phyloP scores from a whole-genome alignment of 2,797 vertebrate species.

The Caiman crocodilus region DNA sequence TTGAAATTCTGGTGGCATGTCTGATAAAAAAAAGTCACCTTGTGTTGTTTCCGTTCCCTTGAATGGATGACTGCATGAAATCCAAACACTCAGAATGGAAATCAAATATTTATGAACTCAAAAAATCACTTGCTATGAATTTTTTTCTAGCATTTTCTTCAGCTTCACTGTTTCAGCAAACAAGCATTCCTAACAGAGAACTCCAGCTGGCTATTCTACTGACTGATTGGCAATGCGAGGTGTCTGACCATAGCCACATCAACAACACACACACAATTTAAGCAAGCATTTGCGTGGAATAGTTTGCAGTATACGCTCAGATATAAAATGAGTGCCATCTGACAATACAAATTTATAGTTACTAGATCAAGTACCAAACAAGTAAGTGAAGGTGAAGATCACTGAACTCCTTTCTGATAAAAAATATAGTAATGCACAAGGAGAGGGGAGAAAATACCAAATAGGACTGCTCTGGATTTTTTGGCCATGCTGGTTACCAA shows the following conservation, averaged over 20 bases:
- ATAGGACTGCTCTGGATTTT: neutral
- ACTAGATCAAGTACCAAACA: neutral
- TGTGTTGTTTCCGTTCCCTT: neutral
- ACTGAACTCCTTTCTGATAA: neutral
- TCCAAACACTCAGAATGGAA: neutral
- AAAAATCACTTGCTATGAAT: neutral
- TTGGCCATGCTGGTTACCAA: neutral
- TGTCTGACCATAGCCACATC: neutral
- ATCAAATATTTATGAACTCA: neutral
- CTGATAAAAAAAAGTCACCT: neutral
- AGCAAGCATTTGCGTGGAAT: fast-evolving
- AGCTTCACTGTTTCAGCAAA: constrained; percentile 1
- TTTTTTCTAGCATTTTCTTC: neutral
- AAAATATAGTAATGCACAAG: neutral
- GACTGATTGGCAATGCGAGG: neutral
- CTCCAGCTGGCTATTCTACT: neutral
- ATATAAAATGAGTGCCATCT: neutral
- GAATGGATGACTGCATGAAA: neutral
- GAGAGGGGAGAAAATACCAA: neutral
- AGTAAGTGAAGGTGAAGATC: neutral
- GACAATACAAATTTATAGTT: neutral
- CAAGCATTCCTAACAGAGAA: neutral
- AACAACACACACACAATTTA: neutral
- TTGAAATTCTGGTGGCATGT: neutral
- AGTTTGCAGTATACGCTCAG: neutral